Evolutionary conservation across 2,113 vertebrate species (phyloP), one percentile per base, ranked within the genome.

Genomic region (Addax nasomaculatus): DNA sequence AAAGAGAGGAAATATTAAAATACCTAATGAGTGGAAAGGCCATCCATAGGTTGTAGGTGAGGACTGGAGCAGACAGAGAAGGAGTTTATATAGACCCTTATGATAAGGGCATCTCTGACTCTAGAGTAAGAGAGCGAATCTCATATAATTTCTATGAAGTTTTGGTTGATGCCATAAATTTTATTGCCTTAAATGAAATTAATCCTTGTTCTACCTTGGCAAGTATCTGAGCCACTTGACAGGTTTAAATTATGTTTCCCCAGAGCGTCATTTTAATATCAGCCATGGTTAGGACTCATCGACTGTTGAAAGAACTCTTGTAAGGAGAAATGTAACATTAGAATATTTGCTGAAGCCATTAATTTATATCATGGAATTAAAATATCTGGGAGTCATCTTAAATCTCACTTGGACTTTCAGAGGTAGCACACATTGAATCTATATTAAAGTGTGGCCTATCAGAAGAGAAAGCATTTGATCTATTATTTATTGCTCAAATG

Each of bases 311-410:
- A 97, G 92, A 98, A 89, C 70, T 97, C 85, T 97, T 97, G 57
- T 97, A 98, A 98, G 88, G 92, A 97, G 93, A 97, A 97, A 98
- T 98, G 94, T 98, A 98, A 91, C 88, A 96, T 98, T 96, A 98
- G 96, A 96, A 94, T 95, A 98, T 97, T 96, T 97, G 85, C 90
- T 86, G 96, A 97, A 97, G 85, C 49, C 97, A 97, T 98, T 98
- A 98, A 98, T 98, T 99, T 98, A 98, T 97, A 95, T 39, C 84
- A 96, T 89, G 85, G 94, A 96, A 98, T 98, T 98, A 97, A 98
- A 98, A 97, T 98, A 98, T 94, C 94, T 97, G 90, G 30, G 97
- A 97, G 97, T 98, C 95, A 94, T 96, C 98, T 98, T 98, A 98
- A 98, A 98, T 98, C 98, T 99, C 85, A 96, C 87, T 96, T 97